Conservation (phyloP, 2,888 invertebrate species). For the Ethmia dodecea region DNA sequence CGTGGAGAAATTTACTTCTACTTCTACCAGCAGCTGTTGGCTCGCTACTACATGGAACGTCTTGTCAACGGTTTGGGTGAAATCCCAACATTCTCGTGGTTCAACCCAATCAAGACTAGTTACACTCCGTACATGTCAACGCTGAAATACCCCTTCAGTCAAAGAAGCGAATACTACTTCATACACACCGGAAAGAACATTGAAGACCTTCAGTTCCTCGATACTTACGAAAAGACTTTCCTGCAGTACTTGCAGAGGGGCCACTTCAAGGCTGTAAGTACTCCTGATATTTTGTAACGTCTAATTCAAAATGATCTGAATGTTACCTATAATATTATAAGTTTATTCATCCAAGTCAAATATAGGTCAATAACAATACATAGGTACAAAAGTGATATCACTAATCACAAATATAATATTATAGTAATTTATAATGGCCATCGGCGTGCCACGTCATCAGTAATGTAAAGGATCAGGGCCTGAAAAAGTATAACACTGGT, state of each 20-base stretch:
- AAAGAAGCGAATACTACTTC: slow-evolving; percentile 78
- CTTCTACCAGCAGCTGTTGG: slow-evolving; percentile 81
- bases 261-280: slow-evolving; percentile 78
- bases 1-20: slow-evolving; percentile 82
- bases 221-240: slow-evolving; percentile 75
- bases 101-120: slow-evolving; percentile 70
- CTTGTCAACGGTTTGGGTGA: slow-evolving; percentile 80
- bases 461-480: no score
- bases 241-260: slow-evolving; percentile 71
- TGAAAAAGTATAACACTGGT: no score
- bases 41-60: slow-evolving; percentile 84
- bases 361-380: no score
- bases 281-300: slow-evolving; percentile 16
- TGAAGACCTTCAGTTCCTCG: slow-evolving; percentile 73
- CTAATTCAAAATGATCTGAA: background rate
- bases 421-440: no score
- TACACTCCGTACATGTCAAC: slow-evolving; percentile 37
- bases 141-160: slow-evolving; percentile 67
- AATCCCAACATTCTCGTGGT: slow-evolving; percentile 79
- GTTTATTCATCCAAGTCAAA: no score
- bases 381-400: background rate
- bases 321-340: background rate
- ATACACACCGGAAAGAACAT: slow-evolving; percentile 65
- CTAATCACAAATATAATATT: background rate
- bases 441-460: no score